Evolutionary conservation across 2,797 vertebrate species (phyloP).

Genomic region (Pristis pectinata): DNA sequence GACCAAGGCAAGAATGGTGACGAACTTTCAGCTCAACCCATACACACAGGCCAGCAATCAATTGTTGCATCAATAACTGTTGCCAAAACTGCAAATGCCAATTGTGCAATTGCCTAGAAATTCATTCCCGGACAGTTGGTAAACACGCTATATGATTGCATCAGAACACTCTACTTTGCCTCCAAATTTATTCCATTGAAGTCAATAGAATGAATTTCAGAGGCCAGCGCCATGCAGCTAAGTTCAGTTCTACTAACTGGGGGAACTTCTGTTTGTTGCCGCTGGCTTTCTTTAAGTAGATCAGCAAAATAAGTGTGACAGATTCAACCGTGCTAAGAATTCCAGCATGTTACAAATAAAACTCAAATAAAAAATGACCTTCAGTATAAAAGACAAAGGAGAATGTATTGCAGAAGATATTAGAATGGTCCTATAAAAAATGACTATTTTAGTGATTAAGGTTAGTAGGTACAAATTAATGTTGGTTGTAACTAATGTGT

Average conservation of each 20-base stretch:
- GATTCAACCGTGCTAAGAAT: not conserved
- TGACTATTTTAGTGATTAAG: not conserved
- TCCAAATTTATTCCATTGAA: too few relatives aligned
- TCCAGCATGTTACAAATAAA: not conserved
- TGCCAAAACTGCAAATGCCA: not conserved
- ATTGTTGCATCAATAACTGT: too few relatives aligned
- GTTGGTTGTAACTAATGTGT: not conserved
- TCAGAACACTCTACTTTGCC: too few relatives aligned
- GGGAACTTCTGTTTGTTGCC: not conserved
- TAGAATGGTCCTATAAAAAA: not conserved
- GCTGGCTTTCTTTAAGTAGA: not conserved
- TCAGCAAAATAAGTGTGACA: not conserved
- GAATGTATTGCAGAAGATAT: not conserved
- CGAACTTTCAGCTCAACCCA: too few relatives aligned
- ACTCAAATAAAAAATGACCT: not conserved
- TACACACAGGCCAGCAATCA: too few relatives aligned
- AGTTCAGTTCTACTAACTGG: not conserved
- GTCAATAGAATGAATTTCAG: too few relatives aligned
- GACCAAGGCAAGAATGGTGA: too few relatives aligned
- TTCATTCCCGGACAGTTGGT: too few relatives aligned
- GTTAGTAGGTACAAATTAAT: not conserved
- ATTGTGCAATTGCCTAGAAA: too few relatives aligned
- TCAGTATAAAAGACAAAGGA: not conserved
- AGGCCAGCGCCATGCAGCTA: too few relatives aligned
- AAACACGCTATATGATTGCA: too few relatives aligned